Conservation (phyloP, 2,888 invertebrate genomes). For the Eupithecia pulchellata region DNA sequence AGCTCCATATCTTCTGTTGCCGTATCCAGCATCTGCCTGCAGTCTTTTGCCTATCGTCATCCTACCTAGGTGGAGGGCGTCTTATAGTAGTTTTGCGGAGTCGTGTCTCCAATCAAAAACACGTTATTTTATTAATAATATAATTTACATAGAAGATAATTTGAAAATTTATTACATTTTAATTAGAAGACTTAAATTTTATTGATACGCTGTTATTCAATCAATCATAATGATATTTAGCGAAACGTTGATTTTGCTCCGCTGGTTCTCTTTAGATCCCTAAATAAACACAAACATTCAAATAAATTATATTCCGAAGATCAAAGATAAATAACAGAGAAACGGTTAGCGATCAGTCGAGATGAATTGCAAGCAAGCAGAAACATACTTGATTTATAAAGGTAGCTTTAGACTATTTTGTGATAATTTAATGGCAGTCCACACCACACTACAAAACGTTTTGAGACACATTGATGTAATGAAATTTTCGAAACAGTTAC, state of each 20-base stretch:
- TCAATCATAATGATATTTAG: constrained; percentile 24
- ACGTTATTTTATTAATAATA: background rate
- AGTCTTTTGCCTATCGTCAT: too few relatives aligned
- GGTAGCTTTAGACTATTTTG: constrained; percentile 1
- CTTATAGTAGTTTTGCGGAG: too few relatives aligned
- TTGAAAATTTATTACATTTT: background rate
- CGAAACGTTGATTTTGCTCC: constrained; percentile 18
- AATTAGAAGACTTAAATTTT: background rate
- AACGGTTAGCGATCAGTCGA: constrained; percentile 43
- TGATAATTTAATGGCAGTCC: background rate
- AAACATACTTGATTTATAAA: constrained; percentile 16
- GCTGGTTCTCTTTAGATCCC: constrained; percentile 17
- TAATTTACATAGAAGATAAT: background rate
- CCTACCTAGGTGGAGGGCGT: too few relatives aligned
- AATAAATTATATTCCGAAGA: constrained; percentile 29
- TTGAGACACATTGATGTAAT: background rate
- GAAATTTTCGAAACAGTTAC: too few relatives aligned
- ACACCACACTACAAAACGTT: background rate
- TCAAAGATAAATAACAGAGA: constrained; percentile 28
- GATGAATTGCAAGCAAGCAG: constrained; percentile 49
- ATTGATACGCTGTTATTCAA: constrained; percentile 7
- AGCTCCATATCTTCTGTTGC: too few relatives aligned
- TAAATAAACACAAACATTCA: constrained; percentile 27
- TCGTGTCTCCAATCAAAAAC: too few relatives aligned
- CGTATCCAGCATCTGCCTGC: too few relatives aligned